Percentiles rank a stretch among this genome's conserved stretches.
Evolutionary conservation across 2,113 vertebrate species (phyloP).

Genomic region (Xiphias gladius): DNA sequence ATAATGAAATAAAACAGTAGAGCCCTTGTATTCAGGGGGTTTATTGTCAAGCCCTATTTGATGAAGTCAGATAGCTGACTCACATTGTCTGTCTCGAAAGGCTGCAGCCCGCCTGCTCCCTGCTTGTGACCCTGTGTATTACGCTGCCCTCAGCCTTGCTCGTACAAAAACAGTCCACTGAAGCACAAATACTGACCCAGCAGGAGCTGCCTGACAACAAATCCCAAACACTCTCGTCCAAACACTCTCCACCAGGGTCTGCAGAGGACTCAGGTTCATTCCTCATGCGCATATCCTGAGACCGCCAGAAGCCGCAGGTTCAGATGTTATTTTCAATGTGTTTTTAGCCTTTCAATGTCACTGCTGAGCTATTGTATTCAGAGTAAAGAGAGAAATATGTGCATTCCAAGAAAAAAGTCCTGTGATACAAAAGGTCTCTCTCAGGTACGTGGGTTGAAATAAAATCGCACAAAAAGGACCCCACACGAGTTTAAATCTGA

Average conservation of each 20-base stretch:
- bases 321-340: slow-evolving; percentile 60
- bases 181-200: slow-evolving; percentile 60
- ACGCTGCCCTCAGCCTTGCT: slow-evolving; percentile 53
- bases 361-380: slow-evolving; percentile 24
- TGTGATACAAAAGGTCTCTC: slow-evolving; percentile 34
- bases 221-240: slow-evolving; percentile 17
- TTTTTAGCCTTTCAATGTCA: slow-evolving; percentile 58
- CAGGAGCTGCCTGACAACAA: slow-evolving; percentile 57
- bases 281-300: slow-evolving; percentile 42
- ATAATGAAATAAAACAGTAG: slow-evolving; percentile 78
- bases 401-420: slow-evolving; percentile 6
- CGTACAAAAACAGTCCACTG: slow-evolving; percentile 54
- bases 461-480: slow-evolving; percentile 28
- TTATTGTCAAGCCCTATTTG: slow-evolving; percentile 83
- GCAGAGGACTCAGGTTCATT: slow-evolving; percentile 22
- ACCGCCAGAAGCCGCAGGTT: slow-evolving; percentile 41
- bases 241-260: slow-evolving; percentile 13
- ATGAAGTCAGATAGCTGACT: slow-evolving; percentile 83
- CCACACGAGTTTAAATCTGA: slow-evolving; percentile 6
- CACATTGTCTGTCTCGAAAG: slow-evolving; percentile 70
- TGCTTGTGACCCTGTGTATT: slow-evolving; percentile 57
- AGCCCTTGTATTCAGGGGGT: slow-evolving; percentile 77
- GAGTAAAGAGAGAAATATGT: slow-evolving; percentile 24
- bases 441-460: slow-evolving; percentile 36
- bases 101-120: slow-evolving; percentile 51